Evolutionary conservation across 1,140 invertebrate species (phyloP).

Genomic region (Rhynchophorus ferrugineus): DNA sequence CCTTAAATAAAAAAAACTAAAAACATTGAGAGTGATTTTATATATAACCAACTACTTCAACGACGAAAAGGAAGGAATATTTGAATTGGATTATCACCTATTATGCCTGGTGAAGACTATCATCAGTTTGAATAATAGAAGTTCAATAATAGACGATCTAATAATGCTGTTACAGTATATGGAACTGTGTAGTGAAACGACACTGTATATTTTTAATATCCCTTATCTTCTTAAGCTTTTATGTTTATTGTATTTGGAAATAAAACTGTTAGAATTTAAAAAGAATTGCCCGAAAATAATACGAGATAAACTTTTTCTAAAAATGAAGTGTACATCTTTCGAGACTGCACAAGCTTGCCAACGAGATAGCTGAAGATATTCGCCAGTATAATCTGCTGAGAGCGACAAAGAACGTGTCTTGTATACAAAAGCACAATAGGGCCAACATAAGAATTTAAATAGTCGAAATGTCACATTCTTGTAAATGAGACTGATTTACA

Average conservation of each 20-base stretch:
- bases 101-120: no score
- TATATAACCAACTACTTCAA: no score
- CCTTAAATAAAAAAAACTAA: no score
- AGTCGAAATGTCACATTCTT: constrained; percentile 36
- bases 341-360: constrained; percentile 33
- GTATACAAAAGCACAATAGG: constrained; percentile 28
- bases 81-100: no score
- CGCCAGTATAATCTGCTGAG: constrained; percentile 34
- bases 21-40: no score
- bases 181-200: no score
- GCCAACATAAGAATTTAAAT: constrained; percentile 37
- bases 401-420: constrained; percentile 33
- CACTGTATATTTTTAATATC: no score
- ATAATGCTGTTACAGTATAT: no score
- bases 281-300: not conserved
- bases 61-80: no score
- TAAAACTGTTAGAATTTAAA: not conserved
- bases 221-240: not conserved
- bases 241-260: not conserved
- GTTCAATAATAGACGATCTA: no score
- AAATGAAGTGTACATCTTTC: constrained; percentile 11
- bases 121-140: no score
- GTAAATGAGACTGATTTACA: constrained; percentile 39
- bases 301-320: constrained; percentile 3
- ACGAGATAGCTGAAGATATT: constrained; percentile 38